Evolutionary conservation across 2,797 vertebrate species (phyloP).

Genomic region (Tadarida brasiliensis): DNA sequence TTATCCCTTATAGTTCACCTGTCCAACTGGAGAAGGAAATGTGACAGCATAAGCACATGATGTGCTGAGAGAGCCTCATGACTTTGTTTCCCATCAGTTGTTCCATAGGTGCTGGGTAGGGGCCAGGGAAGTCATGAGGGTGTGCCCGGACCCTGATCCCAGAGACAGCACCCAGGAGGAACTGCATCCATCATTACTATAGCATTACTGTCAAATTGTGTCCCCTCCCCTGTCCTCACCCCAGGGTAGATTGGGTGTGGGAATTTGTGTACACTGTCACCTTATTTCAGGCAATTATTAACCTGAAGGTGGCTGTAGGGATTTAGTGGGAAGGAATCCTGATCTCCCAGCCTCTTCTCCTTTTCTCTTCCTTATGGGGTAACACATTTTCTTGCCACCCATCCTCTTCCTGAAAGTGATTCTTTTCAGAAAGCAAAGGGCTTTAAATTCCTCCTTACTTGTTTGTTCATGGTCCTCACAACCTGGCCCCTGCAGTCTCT

Average conservation of each 20-base stretch:
- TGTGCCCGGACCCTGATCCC: background rate
- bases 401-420: background rate
- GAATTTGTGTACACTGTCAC: background rate
- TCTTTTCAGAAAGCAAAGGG: conserved; percentile 7
- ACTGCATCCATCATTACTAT: background rate
- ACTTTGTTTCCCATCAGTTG: conserved; percentile 60
- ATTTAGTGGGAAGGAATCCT: background rate
- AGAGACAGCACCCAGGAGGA: background rate
- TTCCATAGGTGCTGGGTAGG: background rate
- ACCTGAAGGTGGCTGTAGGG: background rate
- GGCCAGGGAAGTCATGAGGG: conserved; percentile 3
- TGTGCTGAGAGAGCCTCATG: conserved; percentile 63
- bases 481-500: background rate
- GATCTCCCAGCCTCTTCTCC: background rate
- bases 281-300: conserved; percentile 64
- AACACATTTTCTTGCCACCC: background rate
- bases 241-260: background rate
- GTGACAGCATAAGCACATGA: background rate
- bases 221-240: background rate
- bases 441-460: conserved; percentile 34
- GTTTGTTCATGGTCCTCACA: background rate
- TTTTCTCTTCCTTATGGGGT: background rate
- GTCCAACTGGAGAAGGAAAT: conserved; percentile 42
- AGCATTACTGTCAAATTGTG: conserved; percentile 20
- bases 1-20: conserved; percentile 64